Conservation (phyloP, 1,140 invertebrate genomes). For the Lysiphlebus fabarum region DNA sequence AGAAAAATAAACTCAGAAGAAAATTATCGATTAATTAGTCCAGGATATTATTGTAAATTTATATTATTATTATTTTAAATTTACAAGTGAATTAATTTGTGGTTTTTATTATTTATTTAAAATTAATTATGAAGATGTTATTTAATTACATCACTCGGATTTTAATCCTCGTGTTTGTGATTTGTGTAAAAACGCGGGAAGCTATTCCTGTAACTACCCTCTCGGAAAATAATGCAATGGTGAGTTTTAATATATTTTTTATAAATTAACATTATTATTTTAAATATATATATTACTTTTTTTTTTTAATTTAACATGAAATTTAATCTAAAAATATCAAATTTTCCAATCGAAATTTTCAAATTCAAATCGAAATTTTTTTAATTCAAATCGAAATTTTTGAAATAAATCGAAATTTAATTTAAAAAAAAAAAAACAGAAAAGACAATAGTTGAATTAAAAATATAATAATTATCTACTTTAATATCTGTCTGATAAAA, state of each 20-base stretch:
- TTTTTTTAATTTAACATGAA: background rate
- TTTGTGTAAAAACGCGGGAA: slow-evolving; percentile 21
- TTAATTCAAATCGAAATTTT: too few species aligned
- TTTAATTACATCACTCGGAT: background rate
- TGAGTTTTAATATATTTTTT: slow-evolving; percentile 21
- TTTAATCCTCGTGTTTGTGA: slow-evolving; percentile 12
- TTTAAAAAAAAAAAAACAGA: background rate
- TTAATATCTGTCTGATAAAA: too few species aligned
- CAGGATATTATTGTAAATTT: too few species aligned
- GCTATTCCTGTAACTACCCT: slow-evolving; percentile 14
- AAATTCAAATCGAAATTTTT: too few species aligned
- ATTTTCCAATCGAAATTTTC: slow-evolving; percentile 15
- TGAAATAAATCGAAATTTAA: slow-evolving; percentile 8
- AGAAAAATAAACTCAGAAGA: too few species aligned
- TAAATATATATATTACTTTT: too few species aligned
- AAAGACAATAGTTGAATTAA: background rate
- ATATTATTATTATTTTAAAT: too few species aligned
- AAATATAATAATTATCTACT: background rate
- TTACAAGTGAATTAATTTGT: too few species aligned
- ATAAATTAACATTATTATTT: slow-evolving; percentile 7
- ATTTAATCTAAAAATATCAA: slow-evolving; percentile 6
- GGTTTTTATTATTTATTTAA: too few species aligned
- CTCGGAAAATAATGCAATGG: slow-evolving; percentile 29
- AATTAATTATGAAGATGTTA: too few species aligned
- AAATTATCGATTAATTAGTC: too few species aligned